A percentile compares a stretch with the other conserved stretches of the same genome.
These are phyloP conservation scores for Thaleichthys pacificus DNA, from an alignment of 2,797 vertebrate species.

Conservation along the genomic window DNA sequence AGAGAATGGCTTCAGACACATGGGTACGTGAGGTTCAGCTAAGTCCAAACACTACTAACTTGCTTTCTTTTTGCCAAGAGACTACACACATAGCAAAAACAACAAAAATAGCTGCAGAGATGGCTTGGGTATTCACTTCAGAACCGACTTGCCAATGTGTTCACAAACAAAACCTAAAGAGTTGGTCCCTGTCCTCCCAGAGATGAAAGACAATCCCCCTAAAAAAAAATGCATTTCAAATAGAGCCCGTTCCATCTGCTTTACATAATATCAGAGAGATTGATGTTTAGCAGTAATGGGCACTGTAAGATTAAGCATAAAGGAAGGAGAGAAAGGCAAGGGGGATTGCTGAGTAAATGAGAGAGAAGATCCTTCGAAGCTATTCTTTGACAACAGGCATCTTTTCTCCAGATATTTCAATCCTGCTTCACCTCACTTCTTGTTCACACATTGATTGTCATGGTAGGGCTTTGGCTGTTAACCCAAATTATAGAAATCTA, in stretches of 20 bases:
- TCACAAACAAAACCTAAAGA: conserved; percentile 32
- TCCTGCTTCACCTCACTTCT: background rate
- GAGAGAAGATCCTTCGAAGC: background rate
- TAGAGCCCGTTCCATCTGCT: conserved; percentile 11
- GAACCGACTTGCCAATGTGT: conserved; percentile 41
- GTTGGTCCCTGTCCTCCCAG: conserved; percentile 29
- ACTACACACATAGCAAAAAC: background rate
- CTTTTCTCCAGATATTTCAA: background rate
- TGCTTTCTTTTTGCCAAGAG: background rate
- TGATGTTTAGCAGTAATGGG: background rate
- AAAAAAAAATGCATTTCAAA: conserved; percentile 29
- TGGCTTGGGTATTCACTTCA: conserved; percentile 37
- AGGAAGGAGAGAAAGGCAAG: background rate
- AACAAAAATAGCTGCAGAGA: background rate
- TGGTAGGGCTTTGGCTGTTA: conserved; percentile 14
- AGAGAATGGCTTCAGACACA: conserved; percentile 20
- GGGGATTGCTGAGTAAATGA: background rate
- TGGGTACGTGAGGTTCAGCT: conserved; percentile 47
- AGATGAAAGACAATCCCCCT: conserved; percentile 27
- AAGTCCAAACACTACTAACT: background rate
- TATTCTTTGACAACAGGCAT: too few relatives aligned
- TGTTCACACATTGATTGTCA: conserved; percentile 21
- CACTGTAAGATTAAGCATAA: background rate
- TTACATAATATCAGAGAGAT: background rate
- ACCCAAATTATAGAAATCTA: conserved; percentile 50